Evolutionary conservation across 2,888 invertebrate genomes (phyloP).

Genomic region (Apoda limacodes): DNA sequence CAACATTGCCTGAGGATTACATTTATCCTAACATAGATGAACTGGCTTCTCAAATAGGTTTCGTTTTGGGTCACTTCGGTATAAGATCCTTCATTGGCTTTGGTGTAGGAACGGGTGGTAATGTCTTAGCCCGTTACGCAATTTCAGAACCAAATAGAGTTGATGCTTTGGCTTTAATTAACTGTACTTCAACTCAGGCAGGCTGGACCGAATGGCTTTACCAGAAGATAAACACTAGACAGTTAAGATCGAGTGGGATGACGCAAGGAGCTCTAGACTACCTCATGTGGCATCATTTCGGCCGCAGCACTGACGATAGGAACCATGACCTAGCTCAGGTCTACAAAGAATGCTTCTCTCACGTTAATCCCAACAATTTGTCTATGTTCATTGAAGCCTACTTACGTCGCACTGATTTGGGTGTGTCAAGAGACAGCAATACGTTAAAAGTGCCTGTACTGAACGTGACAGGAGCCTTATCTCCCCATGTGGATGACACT

Average conservation of each 20-base stretch:
- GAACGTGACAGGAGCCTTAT: conserved; percentile 93
- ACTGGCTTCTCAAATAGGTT: conserved; percentile 89
- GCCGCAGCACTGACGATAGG: conserved; percentile 86
- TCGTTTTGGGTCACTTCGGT: conserved; percentile 91
- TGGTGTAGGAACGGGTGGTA: conserved; percentile 98
- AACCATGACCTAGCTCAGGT: conserved; percentile 95
- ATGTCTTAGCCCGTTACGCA: conserved; percentile 93
- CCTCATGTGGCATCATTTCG: conserved; percentile 99
- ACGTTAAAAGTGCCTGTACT: conserved; percentile 88
- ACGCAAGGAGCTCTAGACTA: conserved; percentile 95
- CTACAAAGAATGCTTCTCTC: conserved; percentile 94
- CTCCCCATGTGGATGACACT: conserved; percentile 97
- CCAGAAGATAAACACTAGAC: conserved; percentile 94
- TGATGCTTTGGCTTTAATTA: conserved; percentile 91
- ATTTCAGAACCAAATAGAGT: conserved; percentile 87
- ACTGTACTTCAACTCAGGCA: conserved; percentile 92
- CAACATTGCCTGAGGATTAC: conserved; percentile 87
- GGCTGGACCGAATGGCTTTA: conserved; percentile 99
- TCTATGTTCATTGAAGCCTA: conserved; percentile 96
- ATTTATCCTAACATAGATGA: conserved; percentile 98
- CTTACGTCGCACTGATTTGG: conserved; percentile 90
- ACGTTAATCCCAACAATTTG: conserved; percentile 94
- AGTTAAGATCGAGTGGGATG: conserved; percentile 90
- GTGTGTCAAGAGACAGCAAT: conserved; percentile 74
- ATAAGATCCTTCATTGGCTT: conserved; percentile 94